Base-by-base conservation (phyloP, 1,140 invertebrate genomes). In the Choristoneura fumiferana region DNA sequence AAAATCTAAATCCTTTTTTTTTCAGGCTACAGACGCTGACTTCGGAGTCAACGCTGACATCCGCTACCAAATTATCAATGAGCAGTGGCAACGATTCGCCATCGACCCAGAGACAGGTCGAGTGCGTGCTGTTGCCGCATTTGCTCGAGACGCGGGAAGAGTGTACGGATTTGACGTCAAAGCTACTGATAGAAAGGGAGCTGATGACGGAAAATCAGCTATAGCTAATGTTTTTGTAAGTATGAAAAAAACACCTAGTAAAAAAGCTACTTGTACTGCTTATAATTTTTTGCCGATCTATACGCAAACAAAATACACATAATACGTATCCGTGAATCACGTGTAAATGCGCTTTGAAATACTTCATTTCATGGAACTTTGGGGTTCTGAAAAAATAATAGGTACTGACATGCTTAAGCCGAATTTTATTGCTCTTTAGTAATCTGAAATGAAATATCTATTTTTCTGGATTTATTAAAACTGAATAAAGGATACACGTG, bases 91-190 rank as follows among this genome's bases (percentile, higher is more conserved):
- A 0, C 90, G 95, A 13, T 96, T 97, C 73, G 92, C 93, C 58
- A 93, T 96, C 58, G 95, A 96, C 79, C 91, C 95, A 1, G 73
- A 93, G 0, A 93, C 91, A 14, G 95, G 95, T 4, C 92, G 94
- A 67, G 93, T 97, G 12, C 90, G 94, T n/a, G 92, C 94, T 0
- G 91, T 95, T 13, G 91, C 91, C 4, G 92, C 92, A 33, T 93
- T 94, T 60, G 79, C 89, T 1, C 86, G 91, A 34, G 93, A 95
- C 53, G 93, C 92, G 10, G 94, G 95, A 1, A 90, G 92, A 60
- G 93, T 96, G 35, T 96, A 94, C 71, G 94, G 94, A 1, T 96
- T 96, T 72, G 95, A 96, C 86, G 95, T 97, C n/a, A 95, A 95
- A 84, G 96, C 95, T 3, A 96, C 95, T 0, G 96, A 97, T 75